Conservation (phyloP, 2,797 vertebrate species). For the Sorex maritimensis region DNA sequence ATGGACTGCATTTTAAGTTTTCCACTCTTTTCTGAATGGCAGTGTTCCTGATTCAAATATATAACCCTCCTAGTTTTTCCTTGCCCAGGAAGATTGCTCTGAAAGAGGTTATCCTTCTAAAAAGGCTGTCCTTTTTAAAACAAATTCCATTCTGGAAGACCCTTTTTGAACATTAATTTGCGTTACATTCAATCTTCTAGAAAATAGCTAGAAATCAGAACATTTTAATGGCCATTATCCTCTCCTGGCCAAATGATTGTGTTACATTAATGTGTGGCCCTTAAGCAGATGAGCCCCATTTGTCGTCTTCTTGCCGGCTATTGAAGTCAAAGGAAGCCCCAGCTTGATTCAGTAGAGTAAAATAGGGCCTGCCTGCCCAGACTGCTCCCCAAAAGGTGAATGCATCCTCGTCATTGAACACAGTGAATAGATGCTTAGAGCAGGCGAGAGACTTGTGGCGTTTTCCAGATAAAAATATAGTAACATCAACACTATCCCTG, state of each 20-base stretch:
- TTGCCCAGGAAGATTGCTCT: slow-evolving; percentile 80
- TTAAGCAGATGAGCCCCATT: slow-evolving; percentile 77
- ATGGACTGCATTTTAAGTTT: slow-evolving; percentile 89
- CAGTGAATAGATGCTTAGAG: not conserved
- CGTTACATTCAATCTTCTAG: slow-evolving; percentile 81
- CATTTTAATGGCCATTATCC: slow-evolving; percentile 78
- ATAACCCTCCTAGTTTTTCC: slow-evolving; percentile 86
- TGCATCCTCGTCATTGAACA: slow-evolving; percentile 1
- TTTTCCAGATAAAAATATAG: slow-evolving; percentile 17
- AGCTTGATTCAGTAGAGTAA: not conserved
- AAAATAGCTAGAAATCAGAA: slow-evolving; percentile 78
- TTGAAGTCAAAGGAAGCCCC: slow-evolving; percentile 40
- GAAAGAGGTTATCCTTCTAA: slow-evolving; percentile 84
- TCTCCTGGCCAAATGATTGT: slow-evolving; percentile 66
- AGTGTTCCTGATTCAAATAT: slow-evolving; percentile 89
- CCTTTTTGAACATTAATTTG: slow-evolving; percentile 84
- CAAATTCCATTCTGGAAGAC: slow-evolving; percentile 87
- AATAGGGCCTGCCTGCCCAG: not conserved
- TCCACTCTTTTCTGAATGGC: slow-evolving; percentile 88
- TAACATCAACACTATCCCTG: not conserved
- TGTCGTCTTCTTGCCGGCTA: not conserved
- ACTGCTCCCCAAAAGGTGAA: slow-evolving; percentile 15
- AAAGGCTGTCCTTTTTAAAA: slow-evolving; percentile 88
- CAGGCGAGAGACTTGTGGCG: not conserved
- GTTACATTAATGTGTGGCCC: slow-evolving; percentile 67